Base-by-base conservation (phyloP, 1,140 invertebrate species). In the Musca vetustissima region DNA sequence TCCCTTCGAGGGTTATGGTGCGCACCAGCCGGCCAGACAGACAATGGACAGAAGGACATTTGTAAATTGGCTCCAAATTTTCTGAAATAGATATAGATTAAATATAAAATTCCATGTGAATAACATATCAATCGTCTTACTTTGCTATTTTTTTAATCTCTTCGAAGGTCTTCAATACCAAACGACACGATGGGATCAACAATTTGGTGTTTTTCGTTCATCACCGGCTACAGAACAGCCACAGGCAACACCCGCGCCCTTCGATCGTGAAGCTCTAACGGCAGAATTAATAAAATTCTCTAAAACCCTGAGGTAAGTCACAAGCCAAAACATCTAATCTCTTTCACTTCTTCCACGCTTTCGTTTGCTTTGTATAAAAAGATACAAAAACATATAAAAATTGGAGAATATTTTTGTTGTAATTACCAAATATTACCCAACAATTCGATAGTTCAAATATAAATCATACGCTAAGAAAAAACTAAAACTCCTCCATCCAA, bases 211-310 rank as follows among this genome's bases (percentile, higher is more conserved):
- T 1, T 90, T 89, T 73, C 83, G 85, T 17, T 82, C 86, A 13
- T 86, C 86, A n/a, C 86, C 86, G 11, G 84, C 84, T 68, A 52
- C 70, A 25, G 24, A 61, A 64, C 47, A 43, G 76, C 66, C 85
- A 74, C 75, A 85, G 74, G 76, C 88, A 71, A 73, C 86, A 74
- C 70, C 85, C 73, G 75, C 84, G 73, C 43, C 76, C 77, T 75
- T 84, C 67, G 79, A 87, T 75, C 72, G 89, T 72, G 83, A 87
- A 66, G 87, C 88, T 15, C 81, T 92, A 70, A 92, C 91, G 43
- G 86, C 88, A 3, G 89, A 90, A 49, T 88, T 92, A 70, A 79
- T 91, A 65, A 87, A 90, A 66, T 91, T 92, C 75, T 91, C 90
- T 3, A 86, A 87, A 76, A 86, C 86, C 6, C 80, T 91, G 28